phyloP scores from a whole-genome alignment of 2,113 vertebrate species.

The Mustelus asterias region DNA sequence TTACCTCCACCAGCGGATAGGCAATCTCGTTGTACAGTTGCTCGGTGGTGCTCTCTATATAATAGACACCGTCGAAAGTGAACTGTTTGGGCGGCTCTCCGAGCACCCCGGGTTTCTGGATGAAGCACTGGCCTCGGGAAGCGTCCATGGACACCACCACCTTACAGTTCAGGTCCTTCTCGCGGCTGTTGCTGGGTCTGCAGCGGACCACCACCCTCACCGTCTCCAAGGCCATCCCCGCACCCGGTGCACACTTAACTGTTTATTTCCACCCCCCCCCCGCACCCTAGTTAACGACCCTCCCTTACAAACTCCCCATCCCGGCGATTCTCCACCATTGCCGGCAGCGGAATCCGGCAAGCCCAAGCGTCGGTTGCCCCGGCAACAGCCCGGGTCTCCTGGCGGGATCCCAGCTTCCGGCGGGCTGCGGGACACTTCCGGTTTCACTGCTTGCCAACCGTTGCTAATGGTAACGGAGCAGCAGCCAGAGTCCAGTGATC shows the following conservation, averaged over 20 bases:
- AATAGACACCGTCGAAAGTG: constrained; percentile 76
- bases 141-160: constrained; percentile 61
- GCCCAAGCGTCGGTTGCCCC: constrained; percentile 15
- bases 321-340: background rate
- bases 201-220: constrained; percentile 78
- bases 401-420: constrained; percentile 51
- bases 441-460: too few relatives aligned
- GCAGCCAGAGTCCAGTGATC: background rate
- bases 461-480: background rate
- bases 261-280: background rate
- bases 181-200: constrained; percentile 64
- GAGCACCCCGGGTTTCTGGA: constrained; percentile 55
- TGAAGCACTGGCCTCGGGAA: constrained; percentile 64
- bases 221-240: constrained; percentile 62
- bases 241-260: background rate
- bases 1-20: constrained; percentile 76
- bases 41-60: constrained; percentile 65
- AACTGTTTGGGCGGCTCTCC: constrained; percentile 74
- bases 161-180: constrained; percentile 60
- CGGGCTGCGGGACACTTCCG: constrained; percentile 45
- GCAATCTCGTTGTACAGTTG: constrained; percentile 82
- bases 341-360: background rate
- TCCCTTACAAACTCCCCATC: background rate
- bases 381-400: background rate
- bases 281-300: background rate